Conservation (phyloP, 2,797 vertebrate species). For the Mormyrus hasselquistii region DNA sequence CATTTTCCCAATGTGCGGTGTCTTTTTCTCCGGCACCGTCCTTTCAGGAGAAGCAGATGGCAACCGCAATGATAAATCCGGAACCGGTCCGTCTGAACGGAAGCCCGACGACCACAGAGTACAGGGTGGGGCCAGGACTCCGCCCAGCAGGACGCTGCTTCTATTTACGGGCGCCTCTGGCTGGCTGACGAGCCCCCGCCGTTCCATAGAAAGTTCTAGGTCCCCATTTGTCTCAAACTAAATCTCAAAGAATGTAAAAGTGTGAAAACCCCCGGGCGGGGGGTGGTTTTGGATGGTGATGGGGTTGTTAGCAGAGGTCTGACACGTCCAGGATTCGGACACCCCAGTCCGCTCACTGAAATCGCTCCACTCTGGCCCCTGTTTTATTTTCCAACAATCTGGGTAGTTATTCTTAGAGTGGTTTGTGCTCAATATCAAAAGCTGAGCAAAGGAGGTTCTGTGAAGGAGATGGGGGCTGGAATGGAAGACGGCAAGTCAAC, state of each 20-base stretch:
- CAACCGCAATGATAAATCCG: not conserved
- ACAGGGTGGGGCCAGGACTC: slow-evolving; percentile 64
- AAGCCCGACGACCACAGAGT: slow-evolving; percentile 60
- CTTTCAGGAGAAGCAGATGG: slow-evolving; percentile 11
- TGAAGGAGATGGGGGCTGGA: not conserved
- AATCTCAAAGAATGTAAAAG: not conserved
- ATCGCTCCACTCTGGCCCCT: not conserved
- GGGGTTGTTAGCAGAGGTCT: not conserved
- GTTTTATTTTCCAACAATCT: not conserved
- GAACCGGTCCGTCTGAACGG: not conserved
- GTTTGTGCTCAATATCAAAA: not conserved
- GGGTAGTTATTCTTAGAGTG: not conserved
- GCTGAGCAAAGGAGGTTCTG: not conserved
- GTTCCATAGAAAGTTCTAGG: not conserved
- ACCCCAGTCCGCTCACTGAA: not conserved
- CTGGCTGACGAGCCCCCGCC: slow-evolving; percentile 12
- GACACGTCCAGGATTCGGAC: not conserved
- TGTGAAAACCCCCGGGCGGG: not conserved
- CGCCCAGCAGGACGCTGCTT: slow-evolving; percentile 49
- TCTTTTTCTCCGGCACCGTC: not conserved
- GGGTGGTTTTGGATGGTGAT: not conserved
- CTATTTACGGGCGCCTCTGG: slow-evolving; percentile 58
- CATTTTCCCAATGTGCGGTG: not conserved
- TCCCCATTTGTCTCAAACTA: not conserved
- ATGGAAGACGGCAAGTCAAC: not conserved